Evolutionary conservation across 2,113 vertebrate species (phyloP).

Genomic region (Baryphthengus martii): DNA sequence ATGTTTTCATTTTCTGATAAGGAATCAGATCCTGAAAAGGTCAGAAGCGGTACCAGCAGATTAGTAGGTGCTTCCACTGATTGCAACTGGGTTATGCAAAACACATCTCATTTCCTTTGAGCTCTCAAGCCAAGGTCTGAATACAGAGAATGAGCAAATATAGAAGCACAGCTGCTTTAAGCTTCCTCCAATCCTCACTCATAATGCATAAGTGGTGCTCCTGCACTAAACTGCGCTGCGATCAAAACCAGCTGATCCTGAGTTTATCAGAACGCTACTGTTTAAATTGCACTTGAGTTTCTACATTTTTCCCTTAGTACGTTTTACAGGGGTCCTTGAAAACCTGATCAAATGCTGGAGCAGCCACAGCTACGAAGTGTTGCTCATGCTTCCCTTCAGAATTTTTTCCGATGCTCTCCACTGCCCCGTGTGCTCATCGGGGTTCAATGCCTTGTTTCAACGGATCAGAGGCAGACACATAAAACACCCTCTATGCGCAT

Average conservation of each 20-base stretch:
- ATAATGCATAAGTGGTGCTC: slow-evolving; percentile 34
- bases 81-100: slow-evolving; percentile 61
- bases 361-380: neutral
- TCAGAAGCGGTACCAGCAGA: slow-evolving; percentile 28
- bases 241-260: slow-evolving; percentile 48
- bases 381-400: neutral
- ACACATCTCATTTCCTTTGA: slow-evolving; percentile 59
- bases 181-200: slow-evolving; percentile 32
- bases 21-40: slow-evolving; percentile 21
- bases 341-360: neutral
- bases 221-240: neutral
- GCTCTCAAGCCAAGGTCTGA: slow-evolving; percentile 59
- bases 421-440: neutral
- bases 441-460: neutral
- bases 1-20: slow-evolving; percentile 22
- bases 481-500: neutral
- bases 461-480: neutral
- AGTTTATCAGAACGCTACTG: slow-evolving; percentile 6
- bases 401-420: neutral
- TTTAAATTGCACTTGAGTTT: slow-evolving; percentile 19
- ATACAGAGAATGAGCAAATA: slow-evolving; percentile 53
- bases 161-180: slow-evolving; percentile 57
- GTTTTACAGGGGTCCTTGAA: slow-evolving; percentile 1
- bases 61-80: slow-evolving; percentile 55
- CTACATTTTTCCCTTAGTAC: neutral